A percentile compares a stretch with the other conserved stretches of the same genome.
Conservation (phyloP, 2,113 vertebrate species). For the Ophiodon elongatus region DNA sequence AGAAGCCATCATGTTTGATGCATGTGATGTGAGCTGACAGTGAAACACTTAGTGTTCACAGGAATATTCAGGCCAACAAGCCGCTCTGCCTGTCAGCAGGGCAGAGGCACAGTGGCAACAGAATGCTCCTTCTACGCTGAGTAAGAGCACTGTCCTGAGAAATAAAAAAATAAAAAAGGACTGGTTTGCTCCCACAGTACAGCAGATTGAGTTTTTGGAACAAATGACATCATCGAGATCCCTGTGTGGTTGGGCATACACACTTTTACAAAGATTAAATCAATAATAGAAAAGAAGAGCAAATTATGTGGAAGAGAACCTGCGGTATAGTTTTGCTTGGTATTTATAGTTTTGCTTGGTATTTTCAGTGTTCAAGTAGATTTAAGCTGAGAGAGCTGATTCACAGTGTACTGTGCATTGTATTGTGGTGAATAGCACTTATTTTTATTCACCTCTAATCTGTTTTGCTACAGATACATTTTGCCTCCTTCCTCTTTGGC, state of each 20-base stretch:
- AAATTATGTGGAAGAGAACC: slow-evolving; percentile 27
- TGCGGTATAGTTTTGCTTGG: background rate
- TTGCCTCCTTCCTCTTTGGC: slow-evolving; percentile 2
- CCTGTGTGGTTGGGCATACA: slow-evolving; percentile 18
- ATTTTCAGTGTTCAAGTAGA: slow-evolving; percentile 2
- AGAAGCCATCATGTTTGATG: slow-evolving; percentile 63
- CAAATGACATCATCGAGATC: slow-evolving; percentile 58
- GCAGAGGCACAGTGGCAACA: slow-evolving; percentile 49
- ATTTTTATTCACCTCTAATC: slow-evolving; percentile 45
- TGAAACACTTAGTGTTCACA: slow-evolving; percentile 71
- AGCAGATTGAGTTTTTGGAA: slow-evolving; percentile 31
- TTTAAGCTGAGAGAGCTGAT: slow-evolving; percentile 10
- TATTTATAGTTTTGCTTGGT: slow-evolving; percentile 1
- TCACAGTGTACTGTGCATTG: background rate
- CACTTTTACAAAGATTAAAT: slow-evolving; percentile 42
- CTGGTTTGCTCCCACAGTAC: background rate
- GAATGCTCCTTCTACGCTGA: slow-evolving; percentile 52
- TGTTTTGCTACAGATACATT: slow-evolving; percentile 14
- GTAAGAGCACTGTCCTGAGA: slow-evolving; percentile 56
- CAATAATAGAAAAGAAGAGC: slow-evolving; percentile 53
- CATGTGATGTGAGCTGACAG: slow-evolving; percentile 78
- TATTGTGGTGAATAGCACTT: background rate
- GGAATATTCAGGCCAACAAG: slow-evolving; percentile 78
- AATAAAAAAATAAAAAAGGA: slow-evolving; percentile 2
- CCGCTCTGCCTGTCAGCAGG: slow-evolving; percentile 55